Evolutionary conservation across 2,888 invertebrate genomes (phyloP).

Genomic region (Palloptera scutellata): DNA sequence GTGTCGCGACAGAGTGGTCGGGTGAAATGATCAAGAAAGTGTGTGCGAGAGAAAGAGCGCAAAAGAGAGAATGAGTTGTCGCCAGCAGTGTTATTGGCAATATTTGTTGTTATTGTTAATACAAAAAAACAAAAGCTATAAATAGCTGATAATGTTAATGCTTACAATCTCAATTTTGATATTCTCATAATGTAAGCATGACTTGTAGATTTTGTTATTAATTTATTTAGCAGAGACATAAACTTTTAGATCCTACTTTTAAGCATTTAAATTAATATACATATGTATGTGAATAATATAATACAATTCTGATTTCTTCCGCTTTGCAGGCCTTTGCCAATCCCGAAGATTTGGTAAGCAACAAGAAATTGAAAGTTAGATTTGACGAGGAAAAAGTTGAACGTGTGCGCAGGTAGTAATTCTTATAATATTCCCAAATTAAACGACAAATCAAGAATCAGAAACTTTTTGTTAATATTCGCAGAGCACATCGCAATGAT

Average conservation of each 20-base stretch:
- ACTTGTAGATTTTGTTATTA: no score
- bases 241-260: no score
- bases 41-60: no score
- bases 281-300: background rate
- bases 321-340: conserved; percentile 67
- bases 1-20: background rate
- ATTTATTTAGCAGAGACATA: no score
- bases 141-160: no score
- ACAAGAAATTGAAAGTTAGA: conserved; percentile 60
- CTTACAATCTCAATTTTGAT: no score
- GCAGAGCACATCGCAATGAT: conserved; percentile 70
- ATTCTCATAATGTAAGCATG: no score
- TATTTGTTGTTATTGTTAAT: no score
- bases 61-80: no score
- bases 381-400: conserved; percentile 67
- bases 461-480: conserved; percentile 27
- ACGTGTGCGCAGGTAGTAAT: conserved; percentile 62
- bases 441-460: background rate
- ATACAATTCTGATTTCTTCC: background rate
- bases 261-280: background rate
- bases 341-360: conserved; percentile 65
- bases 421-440: background rate
- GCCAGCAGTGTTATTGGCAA: no score
- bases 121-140: no score
- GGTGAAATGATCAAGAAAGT: background rate